Evolutionary conservation across 1,140 invertebrate genomes (phyloP).

Genomic region (Brachionus rotundiformis): DNA sequence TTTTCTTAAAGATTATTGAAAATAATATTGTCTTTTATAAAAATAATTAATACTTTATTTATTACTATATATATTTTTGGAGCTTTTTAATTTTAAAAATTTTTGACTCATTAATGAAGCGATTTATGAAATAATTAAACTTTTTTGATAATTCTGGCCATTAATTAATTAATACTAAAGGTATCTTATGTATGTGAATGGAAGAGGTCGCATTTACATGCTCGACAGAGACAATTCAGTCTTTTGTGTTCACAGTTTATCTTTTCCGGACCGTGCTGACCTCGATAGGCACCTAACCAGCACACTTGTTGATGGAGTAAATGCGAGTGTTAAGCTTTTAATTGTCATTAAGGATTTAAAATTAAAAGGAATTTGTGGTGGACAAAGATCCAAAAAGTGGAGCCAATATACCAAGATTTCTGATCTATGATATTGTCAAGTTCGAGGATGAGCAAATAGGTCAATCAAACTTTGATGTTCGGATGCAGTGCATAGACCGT

Average conservation of each 20-base stretch:
- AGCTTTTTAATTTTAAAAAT: no score
- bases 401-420: constrained; percentile 76
- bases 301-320: constrained; percentile 89
- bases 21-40: no score
- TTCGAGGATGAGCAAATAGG: constrained; percentile 78
- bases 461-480: constrained; percentile 74
- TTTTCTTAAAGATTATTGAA: no score
- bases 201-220: constrained; percentile 81
- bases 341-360: constrained; percentile 54
- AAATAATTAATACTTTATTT: no score
- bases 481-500: constrained; percentile 74
- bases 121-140: neutral
- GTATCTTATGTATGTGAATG: constrained; percentile 94
- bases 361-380: constrained; percentile 83
- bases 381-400: constrained; percentile 73
- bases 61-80: no score
- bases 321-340: constrained; percentile 47
- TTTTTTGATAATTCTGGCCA: no score
- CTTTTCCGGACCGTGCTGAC: constrained; percentile 77
- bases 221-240: constrained; percentile 91
- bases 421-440: constrained; percentile 91
- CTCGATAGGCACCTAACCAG: constrained; percentile 72
- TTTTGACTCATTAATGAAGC: no score
- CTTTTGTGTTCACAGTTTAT: constrained; percentile 79
- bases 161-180: constrained; percentile 63